Conservation (phyloP, 2,888 invertebrate genomes). For the Polydrusus pterygomalis region DNA sequence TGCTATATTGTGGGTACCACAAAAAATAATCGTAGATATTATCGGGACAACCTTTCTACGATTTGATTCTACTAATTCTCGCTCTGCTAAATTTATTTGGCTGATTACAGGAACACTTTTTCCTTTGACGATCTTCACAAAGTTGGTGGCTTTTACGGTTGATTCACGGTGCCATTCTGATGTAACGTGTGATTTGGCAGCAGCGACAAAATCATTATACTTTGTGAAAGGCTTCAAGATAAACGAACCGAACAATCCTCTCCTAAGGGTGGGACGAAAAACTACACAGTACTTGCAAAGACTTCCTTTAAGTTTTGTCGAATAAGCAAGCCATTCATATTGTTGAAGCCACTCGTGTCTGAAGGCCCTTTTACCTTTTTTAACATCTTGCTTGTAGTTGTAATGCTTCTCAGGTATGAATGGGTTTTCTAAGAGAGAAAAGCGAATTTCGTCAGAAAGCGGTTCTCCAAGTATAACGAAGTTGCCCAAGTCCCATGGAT, state of each 20-base stretch:
- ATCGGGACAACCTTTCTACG: constrained; percentile 32
- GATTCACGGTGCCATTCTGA: constrained; percentile 33
- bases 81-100: too few species aligned
- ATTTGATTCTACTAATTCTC: constrained; percentile 25
- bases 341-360: constrained; percentile 1
- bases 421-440: background rate
- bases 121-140: too few species aligned
- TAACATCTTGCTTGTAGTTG: background rate
- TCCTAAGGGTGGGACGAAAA: background rate
- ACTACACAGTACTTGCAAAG: background rate
- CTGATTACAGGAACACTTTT: too few species aligned
- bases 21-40: background rate
- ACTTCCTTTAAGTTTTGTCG: background rate
- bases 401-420: background rate
- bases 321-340: background rate
- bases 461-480: background rate
- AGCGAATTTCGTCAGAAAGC: background rate
- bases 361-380: background rate
- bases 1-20: background rate
- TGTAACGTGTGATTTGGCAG: constrained; percentile 19
- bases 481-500: background rate
- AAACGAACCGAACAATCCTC: background rate
- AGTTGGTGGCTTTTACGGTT: too few species aligned
- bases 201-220: constrained; percentile 33
- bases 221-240: background rate